Evolutionary conservation across 2,888 invertebrate species (phyloP).

Genomic region (Caenorhabditis wallacei): DNA sequence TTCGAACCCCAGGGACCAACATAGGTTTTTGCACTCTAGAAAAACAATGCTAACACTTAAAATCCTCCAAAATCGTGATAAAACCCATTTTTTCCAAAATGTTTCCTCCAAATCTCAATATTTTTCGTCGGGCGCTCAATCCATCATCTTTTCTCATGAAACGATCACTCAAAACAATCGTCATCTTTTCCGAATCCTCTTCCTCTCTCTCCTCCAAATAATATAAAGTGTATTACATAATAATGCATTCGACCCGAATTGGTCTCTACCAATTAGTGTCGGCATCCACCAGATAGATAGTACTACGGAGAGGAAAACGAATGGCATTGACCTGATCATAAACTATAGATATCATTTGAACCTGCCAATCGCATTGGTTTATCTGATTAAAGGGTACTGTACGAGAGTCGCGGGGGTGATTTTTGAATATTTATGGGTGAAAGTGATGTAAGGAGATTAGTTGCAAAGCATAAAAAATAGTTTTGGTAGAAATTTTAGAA

Average conservation of each 20-base stretch:
- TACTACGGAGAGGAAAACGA: conserved; percentile 4
- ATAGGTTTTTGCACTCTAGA: background rate
- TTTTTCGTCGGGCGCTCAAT: too few relatives aligned
- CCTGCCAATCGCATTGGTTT: conserved; percentile 30
- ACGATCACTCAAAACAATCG: conserved; percentile 14
- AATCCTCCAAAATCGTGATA: too few relatives aligned
- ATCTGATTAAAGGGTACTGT: conserved; percentile 41
- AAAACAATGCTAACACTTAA: background rate
- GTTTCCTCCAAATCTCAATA: too few relatives aligned
- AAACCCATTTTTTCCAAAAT: too few relatives aligned
- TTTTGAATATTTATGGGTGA: background rate
- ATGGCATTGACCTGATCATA: conserved; percentile 68
- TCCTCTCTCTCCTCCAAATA: conserved; percentile 23
- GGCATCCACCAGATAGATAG: conserved; percentile 16
- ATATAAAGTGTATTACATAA: conserved; percentile 60
- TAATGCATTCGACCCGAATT: conserved; percentile 61
- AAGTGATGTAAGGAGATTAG: background rate
- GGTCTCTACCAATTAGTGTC: conserved; percentile 61
- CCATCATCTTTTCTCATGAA: conserved; percentile 4
- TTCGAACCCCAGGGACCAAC: background rate
- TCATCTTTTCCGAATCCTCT: conserved; percentile 12
- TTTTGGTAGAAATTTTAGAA: background rate
- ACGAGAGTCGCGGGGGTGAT: too few relatives aligned
- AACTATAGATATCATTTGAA: conserved; percentile 44
- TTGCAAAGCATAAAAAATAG: too few relatives aligned